Evolutionary conservation across 2,113 vertebrate species (phyloP).

Genomic region (Onychostruthus taczanowskii): DNA sequence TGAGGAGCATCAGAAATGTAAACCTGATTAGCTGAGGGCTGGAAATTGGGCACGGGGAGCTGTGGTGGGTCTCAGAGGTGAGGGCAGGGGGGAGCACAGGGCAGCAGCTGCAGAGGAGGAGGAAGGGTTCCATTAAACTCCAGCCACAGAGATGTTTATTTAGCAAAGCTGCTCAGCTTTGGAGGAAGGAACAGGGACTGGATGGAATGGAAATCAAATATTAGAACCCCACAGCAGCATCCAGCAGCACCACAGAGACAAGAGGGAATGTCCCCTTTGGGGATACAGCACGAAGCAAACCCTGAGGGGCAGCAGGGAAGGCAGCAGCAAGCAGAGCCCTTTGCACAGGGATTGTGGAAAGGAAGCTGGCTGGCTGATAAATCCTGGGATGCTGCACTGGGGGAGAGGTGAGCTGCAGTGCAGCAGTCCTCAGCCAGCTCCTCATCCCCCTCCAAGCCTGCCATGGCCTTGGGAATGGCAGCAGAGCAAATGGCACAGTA

Average conservation of each 20-base stretch:
- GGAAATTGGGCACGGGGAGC: not conserved
- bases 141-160: not conserved
- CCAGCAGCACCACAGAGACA: not conserved
- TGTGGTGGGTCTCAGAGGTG: not conserved
- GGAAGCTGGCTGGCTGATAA: not conserved
- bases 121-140: not conserved
- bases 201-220: not conserved
- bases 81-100: not conserved
- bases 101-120: not conserved
- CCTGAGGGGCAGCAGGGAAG: not conserved
- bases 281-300: not conserved
- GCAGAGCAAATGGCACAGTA: not conserved
- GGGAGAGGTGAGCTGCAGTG: constrained; percentile 22
- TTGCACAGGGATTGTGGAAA: not conserved
- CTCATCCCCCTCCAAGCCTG: not conserved
- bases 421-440: not conserved
- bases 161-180: not conserved
- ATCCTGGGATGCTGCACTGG: not conserved
- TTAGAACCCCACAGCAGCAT: not conserved
- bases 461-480: fast-evolving
- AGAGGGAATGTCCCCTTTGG: not conserved
- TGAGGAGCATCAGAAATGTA: not conserved
- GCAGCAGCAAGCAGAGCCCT: not conserved
- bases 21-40: not conserved
- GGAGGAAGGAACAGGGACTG: not conserved